Evolutionary conservation across 2,888 invertebrate species (phyloP), one percentile per base, ranked within the genome.

Genomic region (Coecobrya sp.): DNA sequence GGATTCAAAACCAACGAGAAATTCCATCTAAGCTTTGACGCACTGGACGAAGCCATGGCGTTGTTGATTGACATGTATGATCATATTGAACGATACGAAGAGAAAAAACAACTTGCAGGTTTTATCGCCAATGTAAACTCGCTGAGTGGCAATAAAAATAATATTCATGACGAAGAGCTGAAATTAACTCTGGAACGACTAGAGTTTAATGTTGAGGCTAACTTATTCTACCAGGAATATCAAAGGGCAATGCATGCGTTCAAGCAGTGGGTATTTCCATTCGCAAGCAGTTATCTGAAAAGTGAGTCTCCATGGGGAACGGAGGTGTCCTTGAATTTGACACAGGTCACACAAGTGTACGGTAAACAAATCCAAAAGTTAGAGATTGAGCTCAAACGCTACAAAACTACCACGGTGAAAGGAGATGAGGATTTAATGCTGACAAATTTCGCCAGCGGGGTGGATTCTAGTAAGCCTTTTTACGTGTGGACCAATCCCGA

Each of bases 221-320:
- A 65, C n/a, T 16, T 92, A 4, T 79, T 92, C 7, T 0, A 30
- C 30, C 19, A n/a, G 1, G 85, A 92, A 30, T 92, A 90, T 25
- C 0, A 86, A 27, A 2, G 0, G 0, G 85, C 89, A 3, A 16
- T 76, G n/a, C 8, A 30, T 8, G 70, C 92, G 0, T 92, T 89
- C 49, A 73, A 68, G 19, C 89, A 90, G 68, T 90, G 84, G 88
- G 89, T 92, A 0, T 92, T 89, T 25, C 92, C 92, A n/a, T 92
- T 86, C 81, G 92, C 86, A 0, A 7, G 49, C 1, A 4, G 27
- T 13, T 85, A 92, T 42, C 25, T 87, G n/a, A n/a, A n/a, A n/a
- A n/a, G n/a, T n/a, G n/a, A n/a, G n/a, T n/a, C n/a, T n/a, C n/a
- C n/a, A n/a, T n/a, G n/a, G n/a, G n/a, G n/a, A n/a, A n/a, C n/a